Evolutionary conservation across 2,113 vertebrate species (phyloP).

Genomic region (Trematocara zebra): DNA sequence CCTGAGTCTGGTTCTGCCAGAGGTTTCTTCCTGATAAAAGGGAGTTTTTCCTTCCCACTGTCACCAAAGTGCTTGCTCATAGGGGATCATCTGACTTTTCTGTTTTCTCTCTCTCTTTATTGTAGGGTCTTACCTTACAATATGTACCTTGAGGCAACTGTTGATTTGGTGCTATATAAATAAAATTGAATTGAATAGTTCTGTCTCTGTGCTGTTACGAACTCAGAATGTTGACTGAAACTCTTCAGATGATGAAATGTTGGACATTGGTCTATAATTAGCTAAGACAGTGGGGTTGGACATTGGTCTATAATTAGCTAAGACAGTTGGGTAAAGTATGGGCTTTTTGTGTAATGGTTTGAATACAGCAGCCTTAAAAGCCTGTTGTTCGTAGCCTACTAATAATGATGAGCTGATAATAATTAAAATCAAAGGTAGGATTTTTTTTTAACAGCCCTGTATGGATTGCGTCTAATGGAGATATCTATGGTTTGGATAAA

Average conservation of each 20-base stretch:
- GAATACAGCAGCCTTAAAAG: neutral
- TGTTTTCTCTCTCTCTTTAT: neutral
- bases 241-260: neutral
- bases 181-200: neutral
- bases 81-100: neutral
- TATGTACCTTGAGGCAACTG: neutral
- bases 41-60: neutral
- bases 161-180: neutral
- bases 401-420: neutral
- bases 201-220: neutral
- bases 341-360: neutral
- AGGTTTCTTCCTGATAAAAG: neutral
- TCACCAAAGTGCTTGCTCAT: neutral
- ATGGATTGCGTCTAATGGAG: neutral
- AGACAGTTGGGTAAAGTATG: neutral
- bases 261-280: neutral
- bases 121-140: neutral
- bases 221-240: neutral
- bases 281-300: neutral
- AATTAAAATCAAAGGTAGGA: neutral
- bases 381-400: neutral
- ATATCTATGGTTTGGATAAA: neutral
- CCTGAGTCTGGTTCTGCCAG: neutral
- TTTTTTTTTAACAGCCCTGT: neutral
- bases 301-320: neutral